Conservation (phyloP, 2,888 invertebrate genomes). For the Nebria brevicollis region DNA sequence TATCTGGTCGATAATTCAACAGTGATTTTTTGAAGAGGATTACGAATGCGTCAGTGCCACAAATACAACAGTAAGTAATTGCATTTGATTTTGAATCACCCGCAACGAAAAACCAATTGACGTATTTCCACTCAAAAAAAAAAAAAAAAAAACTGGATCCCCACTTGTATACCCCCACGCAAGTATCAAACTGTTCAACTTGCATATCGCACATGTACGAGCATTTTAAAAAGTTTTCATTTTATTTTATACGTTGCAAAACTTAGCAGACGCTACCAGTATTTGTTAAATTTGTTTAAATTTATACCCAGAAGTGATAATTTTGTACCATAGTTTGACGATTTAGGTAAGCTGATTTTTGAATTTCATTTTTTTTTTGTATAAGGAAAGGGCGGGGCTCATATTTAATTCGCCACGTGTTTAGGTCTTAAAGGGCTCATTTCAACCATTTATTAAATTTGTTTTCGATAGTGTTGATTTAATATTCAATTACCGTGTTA, state of each 20-base stretch:
- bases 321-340: not conserved
- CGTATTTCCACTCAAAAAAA: constrained; percentile 31
- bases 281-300: constrained; percentile 34
- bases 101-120: constrained; percentile 28
- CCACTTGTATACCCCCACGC: constrained; percentile 34
- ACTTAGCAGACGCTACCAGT: constrained; percentile 20
- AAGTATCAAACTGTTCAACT: constrained; percentile 23
- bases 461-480: not conserved
- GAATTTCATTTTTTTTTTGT: not conserved
- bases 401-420: not conserved
- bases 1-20: constrained; percentile 37
- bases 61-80: constrained; percentile 15
- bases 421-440: not conserved
- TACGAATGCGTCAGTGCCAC: not conserved
- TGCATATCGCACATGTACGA: constrained; percentile 37
- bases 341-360: not conserved
- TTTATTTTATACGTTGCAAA: constrained; percentile 32
- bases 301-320: constrained; percentile 26
- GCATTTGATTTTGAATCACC: constrained; percentile 33
- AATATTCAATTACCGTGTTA: too few relatives aligned
- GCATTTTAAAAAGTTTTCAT: not conserved
- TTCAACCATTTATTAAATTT: not conserved
- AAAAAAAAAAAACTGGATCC: constrained; percentile 8
- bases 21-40: constrained; percentile 9
- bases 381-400: not conserved